Evolutionary conservation across 2,797 vertebrate genomes (phyloP), one percentile per base, ranked within the genome.

Genomic region (Sebastes goodei): DNA sequence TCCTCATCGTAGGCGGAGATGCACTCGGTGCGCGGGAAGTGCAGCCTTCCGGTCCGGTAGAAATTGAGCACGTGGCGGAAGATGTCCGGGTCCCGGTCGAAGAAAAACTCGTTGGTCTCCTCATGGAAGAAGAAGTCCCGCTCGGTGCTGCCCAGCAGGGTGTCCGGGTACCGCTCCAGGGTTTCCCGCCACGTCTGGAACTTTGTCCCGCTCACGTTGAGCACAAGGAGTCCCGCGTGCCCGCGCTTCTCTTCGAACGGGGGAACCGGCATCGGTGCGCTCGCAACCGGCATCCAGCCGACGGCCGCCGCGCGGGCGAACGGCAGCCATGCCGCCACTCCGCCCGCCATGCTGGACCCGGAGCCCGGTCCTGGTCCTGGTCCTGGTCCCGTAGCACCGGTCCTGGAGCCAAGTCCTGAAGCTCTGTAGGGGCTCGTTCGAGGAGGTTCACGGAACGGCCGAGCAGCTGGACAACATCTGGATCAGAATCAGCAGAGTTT

Each of bases 171-270:
- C 4, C 98, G 95, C 82, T 98, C 98, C 90, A 99, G 89, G 5
- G 98, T 99, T 92, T 98, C 97, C 88, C 96, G 93, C 98, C 98
- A 99, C 0, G 98, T 99, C 93, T 99, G 98, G 93, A 99, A 99
- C 86, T 95, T 96, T 11, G 95, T 96, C 46, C 98, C 98, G 71
- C 98, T 99, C 74, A 99, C 98, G 55, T 99, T 99, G 59, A 99
- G 90, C 72, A 98, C 95, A 62, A 99, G 96, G 2, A 99, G 93
- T 10, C 95, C 96, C 76, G 97, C 96, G 76, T 96, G 94, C 29
- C 92, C 94, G 86, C 96, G 92, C 49, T 93, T 96, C 55, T 94
- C 94, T 59, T 97, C 95, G 80, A 94, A 90, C 23, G 96, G 96
- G 0, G 97, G 97, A 62, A 94, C 91, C 49, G 98, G 98, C 98